Conservation (phyloP, 2,113 vertebrate genomes). For the Leucopsar rothschildi region DNA sequence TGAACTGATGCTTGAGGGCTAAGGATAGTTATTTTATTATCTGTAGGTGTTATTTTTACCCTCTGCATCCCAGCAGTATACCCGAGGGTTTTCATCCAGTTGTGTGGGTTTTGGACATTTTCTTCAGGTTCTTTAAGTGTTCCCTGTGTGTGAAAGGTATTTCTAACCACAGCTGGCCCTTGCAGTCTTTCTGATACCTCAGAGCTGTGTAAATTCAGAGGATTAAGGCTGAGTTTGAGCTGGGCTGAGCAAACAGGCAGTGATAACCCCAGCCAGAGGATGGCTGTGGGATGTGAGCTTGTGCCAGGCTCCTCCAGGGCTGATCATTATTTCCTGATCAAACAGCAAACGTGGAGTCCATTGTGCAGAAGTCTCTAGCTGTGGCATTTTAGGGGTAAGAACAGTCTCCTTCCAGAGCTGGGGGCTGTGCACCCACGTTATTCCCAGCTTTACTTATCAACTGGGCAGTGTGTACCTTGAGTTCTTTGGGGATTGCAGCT, state of each 20-base stretch:
- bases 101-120: background rate
- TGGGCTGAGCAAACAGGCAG: slow-evolving; percentile 14
- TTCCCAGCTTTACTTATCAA: background rate
- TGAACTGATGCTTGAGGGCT: background rate
- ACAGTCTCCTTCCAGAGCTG: background rate
- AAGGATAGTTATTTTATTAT: background rate
- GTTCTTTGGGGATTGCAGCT: background rate
- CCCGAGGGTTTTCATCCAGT: background rate
- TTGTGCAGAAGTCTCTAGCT: background rate
- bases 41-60: background rate
- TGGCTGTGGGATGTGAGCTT: background rate
- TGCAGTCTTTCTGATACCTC: background rate
- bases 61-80: background rate
- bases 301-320: background rate
- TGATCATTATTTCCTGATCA: background rate
- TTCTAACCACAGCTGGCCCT: background rate
- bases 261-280: background rate
- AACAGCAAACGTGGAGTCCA: background rate
- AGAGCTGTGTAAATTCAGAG: background rate
- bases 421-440: background rate
- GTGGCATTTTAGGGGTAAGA: background rate
- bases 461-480: background rate
- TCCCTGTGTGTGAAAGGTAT: background rate
- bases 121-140: background rate
- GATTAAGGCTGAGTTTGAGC: slow-evolving; percentile 25